phyloP scores from a whole-genome alignment of 2,113 vertebrate genomes.

The Chrysemys picta region DNA sequence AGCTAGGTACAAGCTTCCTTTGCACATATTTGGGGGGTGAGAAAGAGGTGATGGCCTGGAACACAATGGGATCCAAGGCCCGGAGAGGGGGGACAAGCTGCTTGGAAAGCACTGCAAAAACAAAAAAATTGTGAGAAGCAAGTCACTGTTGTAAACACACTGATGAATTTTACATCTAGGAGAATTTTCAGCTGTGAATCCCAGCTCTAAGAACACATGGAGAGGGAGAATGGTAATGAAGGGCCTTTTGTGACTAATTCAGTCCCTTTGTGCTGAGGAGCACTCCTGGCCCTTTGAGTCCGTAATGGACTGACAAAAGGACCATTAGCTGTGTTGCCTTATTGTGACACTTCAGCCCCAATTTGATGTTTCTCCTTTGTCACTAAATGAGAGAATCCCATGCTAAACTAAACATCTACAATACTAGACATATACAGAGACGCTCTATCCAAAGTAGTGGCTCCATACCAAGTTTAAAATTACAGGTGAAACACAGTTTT shows the following conservation, averaged over 20 bases:
- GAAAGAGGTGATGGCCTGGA: background rate
- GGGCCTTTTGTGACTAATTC: background rate
- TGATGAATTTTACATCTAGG: background rate
- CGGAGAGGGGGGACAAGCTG: background rate
- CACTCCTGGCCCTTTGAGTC: fast-evolving
- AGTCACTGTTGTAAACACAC: background rate
- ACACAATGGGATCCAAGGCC: background rate
- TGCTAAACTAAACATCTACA: too few species aligned
- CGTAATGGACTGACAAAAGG: background rate
- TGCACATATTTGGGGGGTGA: background rate
- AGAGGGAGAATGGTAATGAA: background rate
- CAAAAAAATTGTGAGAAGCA: background rate
- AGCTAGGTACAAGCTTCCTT: background rate
- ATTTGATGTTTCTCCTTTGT: too few species aligned
- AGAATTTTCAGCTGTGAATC: background rate
- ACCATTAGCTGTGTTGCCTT: too few species aligned
- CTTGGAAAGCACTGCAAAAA: fast-evolving
- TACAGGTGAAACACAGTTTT: too few species aligned
- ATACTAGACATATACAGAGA: too few species aligned
- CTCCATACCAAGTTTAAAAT: background rate
- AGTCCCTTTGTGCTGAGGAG: fast-evolving
- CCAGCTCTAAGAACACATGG: background rate
- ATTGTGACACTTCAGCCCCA: too few species aligned
- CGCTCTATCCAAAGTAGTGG: background rate
- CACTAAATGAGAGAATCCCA: too few species aligned